Base-by-base conservation (phyloP, 2,797 vertebrate species). In the Chiroxiphia lanceolata region DNA sequence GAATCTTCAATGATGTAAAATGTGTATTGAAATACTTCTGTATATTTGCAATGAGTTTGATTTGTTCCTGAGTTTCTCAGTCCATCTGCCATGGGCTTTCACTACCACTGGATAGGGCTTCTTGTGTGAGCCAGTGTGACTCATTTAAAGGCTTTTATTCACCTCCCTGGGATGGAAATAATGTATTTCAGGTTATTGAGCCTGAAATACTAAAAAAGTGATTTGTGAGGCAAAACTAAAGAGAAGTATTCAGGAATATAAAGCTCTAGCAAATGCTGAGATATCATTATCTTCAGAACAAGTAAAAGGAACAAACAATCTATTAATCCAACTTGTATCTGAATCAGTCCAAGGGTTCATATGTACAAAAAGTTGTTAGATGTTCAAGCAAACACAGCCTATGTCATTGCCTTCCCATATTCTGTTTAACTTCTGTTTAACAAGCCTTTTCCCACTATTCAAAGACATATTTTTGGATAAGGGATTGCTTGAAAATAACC, bases 401-500 rank as follows among this genome's bases (percentile, higher is more conserved):
- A 5, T 51, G 29, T 33, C 0, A 69, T 69, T 47, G 78, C 85
- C 25, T 77, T 81, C 74, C 26, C 45, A 44, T 11, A 64, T 34
- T n/a, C 25, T 68, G 25, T 38, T 61, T 59, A 80, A 60, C 14
- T 61, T 70, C 27, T 70, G 45, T 29, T 50, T 69, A 88, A 48
- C 15, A 72, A 76, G 25, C 6, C 26, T 96, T 94, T 93, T 77
- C 74, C 69, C 54, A 54, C 83, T 86, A 67, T 69, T 94, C 80
- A 81, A 88, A 70, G 10, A 50, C 17, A 6, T 25, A 20, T 77
- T 83, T 95, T 89, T 83, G 76, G 82, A 50, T 81, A 87, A 68
- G 47, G n/a, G 67, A 85, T 93, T 95, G 67, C 93, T 96, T 91
- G 94, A 90, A 96, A 96, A 93, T 85, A 93, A 88, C 68, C 80